Evolutionary conservation across 2,113 vertebrate species (phyloP).

Genomic region (Theristicus caerulescens): DNA sequence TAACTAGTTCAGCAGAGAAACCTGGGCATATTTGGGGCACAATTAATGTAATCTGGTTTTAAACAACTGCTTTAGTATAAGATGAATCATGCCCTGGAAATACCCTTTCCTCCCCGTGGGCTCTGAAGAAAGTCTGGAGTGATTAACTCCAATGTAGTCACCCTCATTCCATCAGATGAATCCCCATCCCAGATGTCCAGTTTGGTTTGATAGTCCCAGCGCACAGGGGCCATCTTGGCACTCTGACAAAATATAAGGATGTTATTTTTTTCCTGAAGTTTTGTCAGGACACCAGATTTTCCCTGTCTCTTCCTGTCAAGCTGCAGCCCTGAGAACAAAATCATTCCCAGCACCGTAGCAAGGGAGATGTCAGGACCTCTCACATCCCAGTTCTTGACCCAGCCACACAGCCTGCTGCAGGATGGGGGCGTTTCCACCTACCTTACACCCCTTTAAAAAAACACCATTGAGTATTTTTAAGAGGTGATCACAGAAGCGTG

Average conservation of each 20-base stretch:
- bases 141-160: conserved; percentile 2
- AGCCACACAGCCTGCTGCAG: background rate
- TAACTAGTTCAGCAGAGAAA: background rate
- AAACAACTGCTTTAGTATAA: background rate
- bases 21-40: background rate
- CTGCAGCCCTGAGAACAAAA: conserved; percentile 57
- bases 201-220: conserved; percentile 23
- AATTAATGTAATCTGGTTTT: background rate
- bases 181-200: conserved; percentile 24
- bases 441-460: background rate
- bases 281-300: conserved; percentile 58
- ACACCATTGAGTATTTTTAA: background rate
- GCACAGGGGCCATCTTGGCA: conserved; percentile 1
- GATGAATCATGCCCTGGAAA: background rate
- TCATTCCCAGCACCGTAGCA: conserved; percentile 26
- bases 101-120: background rate
- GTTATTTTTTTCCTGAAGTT: conserved; percentile 55
- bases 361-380: conserved; percentile 30
- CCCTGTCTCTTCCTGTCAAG: conserved; percentile 61
- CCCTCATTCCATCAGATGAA: background rate
- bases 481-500: background rate
- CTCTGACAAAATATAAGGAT: conserved; percentile 33
- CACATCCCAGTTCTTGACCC: background rate
- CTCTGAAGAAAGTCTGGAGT: background rate
- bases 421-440: background rate